A percentile compares a stretch with the other conserved stretches of the same genome.
phyloP scores from a whole-genome alignment of 2,888 invertebrate species.

The Eucera pruinosa region DNA sequence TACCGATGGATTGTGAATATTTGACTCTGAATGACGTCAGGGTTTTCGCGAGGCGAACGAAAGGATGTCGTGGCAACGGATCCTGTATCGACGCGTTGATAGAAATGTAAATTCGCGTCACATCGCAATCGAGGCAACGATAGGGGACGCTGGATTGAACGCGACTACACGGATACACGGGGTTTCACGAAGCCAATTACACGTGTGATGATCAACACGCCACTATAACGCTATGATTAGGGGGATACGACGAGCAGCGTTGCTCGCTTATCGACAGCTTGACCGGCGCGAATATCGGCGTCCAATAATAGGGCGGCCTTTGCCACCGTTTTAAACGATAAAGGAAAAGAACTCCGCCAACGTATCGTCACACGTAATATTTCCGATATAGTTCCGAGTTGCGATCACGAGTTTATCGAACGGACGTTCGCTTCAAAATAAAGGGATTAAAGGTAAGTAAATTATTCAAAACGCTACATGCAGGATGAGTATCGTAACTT shows the following conservation, averaged over 20 bases:
- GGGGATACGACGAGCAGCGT: constrained; percentile 40
- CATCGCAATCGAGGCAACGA: constrained; percentile 34
- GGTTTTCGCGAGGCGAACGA: neutral
- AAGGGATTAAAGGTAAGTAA: no score
- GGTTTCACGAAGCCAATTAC: constrained; percentile 66
- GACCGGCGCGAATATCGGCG: constrained; percentile 58
- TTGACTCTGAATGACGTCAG: constrained; percentile 7
- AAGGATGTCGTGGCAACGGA: constrained; percentile 3
- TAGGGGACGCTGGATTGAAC: constrained; percentile 42
- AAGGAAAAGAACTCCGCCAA: constrained; percentile 35
- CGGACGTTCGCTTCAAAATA: neutral
- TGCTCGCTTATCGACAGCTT: constrained; percentile 56
- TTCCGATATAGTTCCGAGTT: no score
- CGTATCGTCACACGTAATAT: neutral
- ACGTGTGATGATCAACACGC: constrained; percentile 69
- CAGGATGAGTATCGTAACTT: no score
- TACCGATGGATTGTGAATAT: constrained; percentile 2
- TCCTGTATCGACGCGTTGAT: constrained; percentile 41
- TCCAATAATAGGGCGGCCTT: constrained; percentile 61
- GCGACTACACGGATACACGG: constrained; percentile 34
- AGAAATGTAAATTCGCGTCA: constrained; percentile 59
- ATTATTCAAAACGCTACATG: no score
- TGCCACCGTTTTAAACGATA: constrained; percentile 41
- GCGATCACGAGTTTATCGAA: no score
- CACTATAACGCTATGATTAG: constrained; percentile 65